A percentile compares a stretch with the other conserved stretches of the same genome.
phyloP scores from a whole-genome alignment of 2,797 vertebrate species.

The Dendrocincla tyrannina region DNA sequence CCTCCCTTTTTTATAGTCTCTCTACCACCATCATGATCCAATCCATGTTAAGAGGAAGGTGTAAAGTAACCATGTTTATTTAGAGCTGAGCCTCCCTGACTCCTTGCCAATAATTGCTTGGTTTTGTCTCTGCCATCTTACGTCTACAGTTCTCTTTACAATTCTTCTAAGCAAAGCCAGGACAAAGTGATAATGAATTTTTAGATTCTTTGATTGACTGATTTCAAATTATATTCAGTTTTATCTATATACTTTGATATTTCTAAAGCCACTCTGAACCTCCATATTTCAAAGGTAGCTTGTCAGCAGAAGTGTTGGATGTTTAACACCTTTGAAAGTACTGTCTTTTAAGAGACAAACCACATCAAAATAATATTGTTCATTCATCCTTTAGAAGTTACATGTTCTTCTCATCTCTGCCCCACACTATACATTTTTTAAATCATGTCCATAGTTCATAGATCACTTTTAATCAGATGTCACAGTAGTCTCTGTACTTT shows the following conservation, averaged over 20 bases:
- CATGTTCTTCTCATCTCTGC: neutral
- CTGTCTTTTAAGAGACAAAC: neutral
- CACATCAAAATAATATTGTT: conserved; percentile 33
- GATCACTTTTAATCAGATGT: neutral
- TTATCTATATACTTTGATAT: conserved; percentile 43
- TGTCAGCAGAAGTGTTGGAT: conserved; percentile 3
- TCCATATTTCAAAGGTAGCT: conserved; percentile 19
- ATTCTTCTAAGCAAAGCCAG: neutral
- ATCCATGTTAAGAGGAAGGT: neutral
- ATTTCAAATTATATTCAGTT: conserved; percentile 32
- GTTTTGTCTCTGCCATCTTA: neutral
- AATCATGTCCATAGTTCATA: neutral
- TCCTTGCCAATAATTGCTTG: neutral
- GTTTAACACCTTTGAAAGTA: conserved; percentile 34
- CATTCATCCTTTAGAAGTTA: neutral
- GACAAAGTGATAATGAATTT: conserved; percentile 43
- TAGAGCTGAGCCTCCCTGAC: neutral
- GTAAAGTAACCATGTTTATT: neutral
- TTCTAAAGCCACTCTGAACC: conserved; percentile 26
- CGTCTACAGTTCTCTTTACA: neutral
- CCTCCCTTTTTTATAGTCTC: neutral
- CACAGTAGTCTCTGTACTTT: neutral
- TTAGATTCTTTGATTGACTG: conserved; percentile 4
- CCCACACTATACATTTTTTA: neutral
- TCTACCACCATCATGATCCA: neutral